phyloP scores from a whole-genome alignment of 2,888 invertebrate genomes.

The Chouioia cunea region DNA sequence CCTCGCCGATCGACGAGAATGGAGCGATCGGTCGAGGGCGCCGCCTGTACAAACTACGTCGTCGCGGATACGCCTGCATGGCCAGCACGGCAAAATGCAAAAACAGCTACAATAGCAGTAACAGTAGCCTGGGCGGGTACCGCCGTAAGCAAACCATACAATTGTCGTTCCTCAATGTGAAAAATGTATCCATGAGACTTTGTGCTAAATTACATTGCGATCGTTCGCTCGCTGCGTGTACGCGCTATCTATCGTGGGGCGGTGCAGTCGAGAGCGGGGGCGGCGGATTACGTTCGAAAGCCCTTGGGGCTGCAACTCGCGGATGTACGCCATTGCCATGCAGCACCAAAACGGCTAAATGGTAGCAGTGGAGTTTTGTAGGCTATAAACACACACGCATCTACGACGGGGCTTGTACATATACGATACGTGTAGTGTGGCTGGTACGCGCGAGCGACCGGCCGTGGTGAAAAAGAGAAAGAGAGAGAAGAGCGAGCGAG shows the following conservation, averaged over 20 bases:
- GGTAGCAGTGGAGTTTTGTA: conserved; percentile 56
- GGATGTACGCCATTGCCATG: conserved; percentile 66
- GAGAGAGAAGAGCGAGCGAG: neutral
- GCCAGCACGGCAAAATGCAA: neutral
- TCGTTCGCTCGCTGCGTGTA: conserved; percentile 22
- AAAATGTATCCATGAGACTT: too few relatives aligned
- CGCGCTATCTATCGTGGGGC: conserved; percentile 16
- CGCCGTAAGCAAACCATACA: too few relatives aligned
- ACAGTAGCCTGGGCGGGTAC: too few relatives aligned
- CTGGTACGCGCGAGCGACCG: conserved; percentile 20
- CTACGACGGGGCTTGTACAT: conserved; percentile 43
- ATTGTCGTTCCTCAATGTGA: too few relatives aligned
- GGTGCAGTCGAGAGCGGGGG: neutral
- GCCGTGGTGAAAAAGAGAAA: conserved; percentile 22
- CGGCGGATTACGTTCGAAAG: conserved; percentile 47
- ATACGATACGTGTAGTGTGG: conserved; percentile 52
- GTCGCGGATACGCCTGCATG: neutral
- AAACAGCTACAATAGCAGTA: too few relatives aligned
- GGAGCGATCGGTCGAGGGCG: conserved; percentile 7
- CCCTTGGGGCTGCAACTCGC: conserved; percentile 51
- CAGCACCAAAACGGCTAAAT: conserved; percentile 41
- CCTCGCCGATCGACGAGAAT: conserved; percentile 24
- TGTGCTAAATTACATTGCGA: too few relatives aligned
- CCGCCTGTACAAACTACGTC: neutral
- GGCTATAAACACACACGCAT: conserved; percentile 65